Evolutionary conservation across 2,888 invertebrate species (phyloP).

Genomic region (Galerucella nymphaeae): DNA sequence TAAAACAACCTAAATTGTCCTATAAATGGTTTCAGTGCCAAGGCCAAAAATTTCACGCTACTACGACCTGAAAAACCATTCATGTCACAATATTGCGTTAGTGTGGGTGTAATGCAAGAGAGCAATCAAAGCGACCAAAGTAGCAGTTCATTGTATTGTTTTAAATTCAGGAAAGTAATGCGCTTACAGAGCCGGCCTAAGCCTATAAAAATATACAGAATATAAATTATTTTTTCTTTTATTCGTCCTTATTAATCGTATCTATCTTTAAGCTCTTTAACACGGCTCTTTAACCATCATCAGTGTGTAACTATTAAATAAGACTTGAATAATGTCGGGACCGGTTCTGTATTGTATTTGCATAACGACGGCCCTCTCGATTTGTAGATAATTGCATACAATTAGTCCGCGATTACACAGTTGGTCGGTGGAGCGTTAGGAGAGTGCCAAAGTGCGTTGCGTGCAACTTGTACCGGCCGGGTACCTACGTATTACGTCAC

Average conservation of each 20-base stretch:
- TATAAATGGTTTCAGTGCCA: conserved; percentile 36
- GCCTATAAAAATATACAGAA: not conserved
- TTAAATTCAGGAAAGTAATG: conserved; percentile 11
- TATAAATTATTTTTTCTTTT: too few species aligned
- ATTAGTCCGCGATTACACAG: conserved; percentile 64
- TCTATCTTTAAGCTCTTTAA: too few species aligned
- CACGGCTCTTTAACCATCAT: too few species aligned
- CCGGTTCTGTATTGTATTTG: conserved; percentile 52
- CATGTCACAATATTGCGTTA: conserved; percentile 38
- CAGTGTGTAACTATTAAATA: too few species aligned
- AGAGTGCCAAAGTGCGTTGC: conserved; percentile 61
- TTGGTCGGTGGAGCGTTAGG: conserved; percentile 61
- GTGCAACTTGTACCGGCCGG: conserved; percentile 50
- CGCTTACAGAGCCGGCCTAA: not conserved
- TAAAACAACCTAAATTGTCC: conserved; percentile 19
- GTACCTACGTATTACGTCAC: conserved; percentile 53
- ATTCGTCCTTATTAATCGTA: too few species aligned
- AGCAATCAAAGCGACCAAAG: conserved; percentile 21
- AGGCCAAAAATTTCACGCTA: conserved; percentile 36
- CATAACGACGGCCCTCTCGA: conserved; percentile 60
- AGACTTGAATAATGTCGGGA: not conserved
- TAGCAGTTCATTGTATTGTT: conserved; percentile 12
- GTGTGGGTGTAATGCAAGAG: conserved; percentile 36
- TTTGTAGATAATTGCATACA: conserved; percentile 64
- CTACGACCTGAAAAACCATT: conserved; percentile 36